Percentiles rank a stretch among this genome's conserved stretches.
These are phyloP conservation scores for Malacoraja senta DNA, from an alignment of 2,797 vertebrate genomes.

Conservation along the genomic window DNA sequence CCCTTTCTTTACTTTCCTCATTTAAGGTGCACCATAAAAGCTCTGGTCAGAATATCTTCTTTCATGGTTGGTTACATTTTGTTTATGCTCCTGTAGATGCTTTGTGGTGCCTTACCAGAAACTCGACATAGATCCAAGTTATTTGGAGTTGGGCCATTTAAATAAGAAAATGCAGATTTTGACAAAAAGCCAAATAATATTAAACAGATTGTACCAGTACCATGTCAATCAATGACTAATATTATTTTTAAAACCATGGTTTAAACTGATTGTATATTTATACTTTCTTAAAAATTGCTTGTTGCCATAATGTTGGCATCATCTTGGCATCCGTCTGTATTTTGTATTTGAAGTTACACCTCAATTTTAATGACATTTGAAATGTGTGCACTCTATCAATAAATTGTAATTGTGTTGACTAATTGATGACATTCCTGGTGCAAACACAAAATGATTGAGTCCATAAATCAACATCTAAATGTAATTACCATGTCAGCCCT, in stretches of 20 bases:
- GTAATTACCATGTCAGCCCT: background rate
- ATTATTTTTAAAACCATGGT: background rate
- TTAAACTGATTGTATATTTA: background rate
- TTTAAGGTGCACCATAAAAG: background rate
- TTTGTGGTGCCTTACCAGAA: too few species aligned
- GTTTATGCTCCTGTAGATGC: too few species aligned
- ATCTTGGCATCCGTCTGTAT: background rate
- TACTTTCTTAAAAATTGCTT: too few species aligned
- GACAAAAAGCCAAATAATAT: background rate
- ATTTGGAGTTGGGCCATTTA: background rate
- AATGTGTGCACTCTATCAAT: background rate
- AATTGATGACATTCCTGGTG: background rate
- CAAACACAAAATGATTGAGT: background rate
- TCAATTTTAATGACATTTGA: background rate
- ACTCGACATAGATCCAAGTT: too few species aligned
- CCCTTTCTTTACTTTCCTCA: background rate
- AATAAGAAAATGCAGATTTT: background rate
- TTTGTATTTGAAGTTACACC: background rate
- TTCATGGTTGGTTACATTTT: too few species aligned
- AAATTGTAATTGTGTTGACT: background rate
- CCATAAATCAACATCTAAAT: background rate
- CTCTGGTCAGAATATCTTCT: background rate
- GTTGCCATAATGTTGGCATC: too few species aligned
- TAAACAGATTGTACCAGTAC: background rate
- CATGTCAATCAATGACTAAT: background rate